Base-by-base conservation (phyloP, 2,888 invertebrate species). In the Saturnia japonica region DNA sequence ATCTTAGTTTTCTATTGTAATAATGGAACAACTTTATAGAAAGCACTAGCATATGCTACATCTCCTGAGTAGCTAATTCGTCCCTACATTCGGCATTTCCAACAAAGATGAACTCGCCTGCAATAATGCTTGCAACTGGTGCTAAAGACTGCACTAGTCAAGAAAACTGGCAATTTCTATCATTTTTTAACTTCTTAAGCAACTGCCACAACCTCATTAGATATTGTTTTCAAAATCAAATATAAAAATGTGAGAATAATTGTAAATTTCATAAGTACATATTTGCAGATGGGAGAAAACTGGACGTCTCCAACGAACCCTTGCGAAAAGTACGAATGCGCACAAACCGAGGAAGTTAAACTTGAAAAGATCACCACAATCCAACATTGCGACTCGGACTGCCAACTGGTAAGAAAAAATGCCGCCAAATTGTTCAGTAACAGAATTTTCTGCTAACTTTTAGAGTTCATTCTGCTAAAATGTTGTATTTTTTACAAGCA, bases 221-320 rank as follows among this genome's bases (percentile, higher is more conserved):
- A 34, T 34, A 34, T 34, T 34, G 34, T 34, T 34, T 34, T 6
- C 2, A 34, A 34, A 34, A 34, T 34, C 6, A 34, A 34, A 6
- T 34, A 6, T 6, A 34, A 2, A 34, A 4, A 34, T n/a, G n/a
- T n/a, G n/a, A 51, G 11, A 19, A 6, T 1, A n/a, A 14, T 51
- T 2, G 16, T 51, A 51, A 22, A 54, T 22, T 54, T 54, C 11
- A 22, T 22, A 57, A 14, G 25, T 57, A 12, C 14, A 25, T 54
- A 22, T 57, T 14, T 25, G 6, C 12, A 71, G 71, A 69, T 71
- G 28, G 71, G 71, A n/a, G 67, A 69, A 22, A 71, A 69, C 57
- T 71, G 71, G 71, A 71, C 71, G 12, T 66, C 69, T 1, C 28
- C 71, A 12, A 47, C 54, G 19, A 54, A 69, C 16, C 19, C 51